Base-by-base conservation (phyloP, 2,888 invertebrate species). In the Allolobophora icterica region DNA sequence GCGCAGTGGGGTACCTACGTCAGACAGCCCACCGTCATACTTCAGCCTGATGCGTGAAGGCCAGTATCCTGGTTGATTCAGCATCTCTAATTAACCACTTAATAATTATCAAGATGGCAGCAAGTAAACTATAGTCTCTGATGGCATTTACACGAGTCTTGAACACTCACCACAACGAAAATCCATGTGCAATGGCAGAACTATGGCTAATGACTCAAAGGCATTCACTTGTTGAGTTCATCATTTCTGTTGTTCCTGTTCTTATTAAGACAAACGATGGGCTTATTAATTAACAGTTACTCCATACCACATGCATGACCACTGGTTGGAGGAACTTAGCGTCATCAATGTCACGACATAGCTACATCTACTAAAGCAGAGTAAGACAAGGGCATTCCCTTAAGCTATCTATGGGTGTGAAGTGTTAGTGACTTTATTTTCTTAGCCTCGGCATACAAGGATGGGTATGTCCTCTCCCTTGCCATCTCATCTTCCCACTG, bases 21-120 rank as follows among this genome's bases (percentile, higher is more conserved):
- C 52, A 52, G 52, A 21, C 52, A 24, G 21, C 52, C 21, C 52
- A 52, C 21, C 52, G 21, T 52, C 71, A 71, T 71, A 71, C 30
- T 71, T 71, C 6, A 71, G 71, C n/a, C n/a, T n/a, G 30, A 71
- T 71, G 71, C 30, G 11, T 71, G 71, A 2, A n/a, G 71, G n/a
- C 71, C 71, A 71, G 71, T n/a, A 71, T 71, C 71, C 71, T 71
- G 71, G 30, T 71, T 71, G 71, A 71, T n/a, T 71, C 71, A 71
- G 71, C 71, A 71, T 71, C 71, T 71, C 71, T n/a, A 71, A 71
- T 71, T 71, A n/a, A n/a, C 71, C 71, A n/a, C 71, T 71, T 71
- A 71, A 71, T n/a, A 71, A n/a, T 17, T n/a, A 71, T n/a, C n/a
- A 30, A 71, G 71, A 71, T n/a, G 30, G n/a, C n/a, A 71, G 52